Conservation (phyloP, 2,113 vertebrate genomes). For the Elgaria multicarinata region DNA sequence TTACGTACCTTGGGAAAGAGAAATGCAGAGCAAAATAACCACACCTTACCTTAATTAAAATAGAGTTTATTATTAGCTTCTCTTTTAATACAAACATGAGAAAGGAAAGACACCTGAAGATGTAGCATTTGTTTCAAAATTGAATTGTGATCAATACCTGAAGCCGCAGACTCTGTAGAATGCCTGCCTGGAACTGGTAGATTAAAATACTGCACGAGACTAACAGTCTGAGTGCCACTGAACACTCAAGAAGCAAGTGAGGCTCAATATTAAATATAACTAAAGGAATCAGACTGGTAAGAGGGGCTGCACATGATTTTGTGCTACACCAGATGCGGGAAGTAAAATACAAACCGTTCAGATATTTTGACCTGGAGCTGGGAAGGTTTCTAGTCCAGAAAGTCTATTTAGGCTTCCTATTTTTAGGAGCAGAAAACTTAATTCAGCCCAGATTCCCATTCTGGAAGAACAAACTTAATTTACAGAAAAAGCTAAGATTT, state of each 20-base stretch:
- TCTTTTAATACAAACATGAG: slow-evolving; percentile 87
- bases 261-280: slow-evolving; percentile 46
- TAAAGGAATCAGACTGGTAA: slow-evolving; percentile 52
- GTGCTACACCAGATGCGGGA: slow-evolving; percentile 32
- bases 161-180: slow-evolving; percentile 73
- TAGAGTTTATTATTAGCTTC: slow-evolving; percentile 86
- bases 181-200: slow-evolving; percentile 69
- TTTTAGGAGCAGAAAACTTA: slow-evolving; percentile 64
- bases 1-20: neutral
- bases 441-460: slow-evolving; percentile 56
- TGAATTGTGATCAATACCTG: slow-evolving; percentile 76
- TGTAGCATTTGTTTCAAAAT: slow-evolving; percentile 81
- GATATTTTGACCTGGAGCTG: slow-evolving; percentile 50
- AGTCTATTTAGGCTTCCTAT: slow-evolving; percentile 61
- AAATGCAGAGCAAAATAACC: slow-evolving; percentile 61
- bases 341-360: slow-evolving; percentile 60
- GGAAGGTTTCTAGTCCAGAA: slow-evolving; percentile 62
- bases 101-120: slow-evolving; percentile 82
- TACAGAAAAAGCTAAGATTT: slow-evolving; percentile 46
- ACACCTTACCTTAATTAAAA: slow-evolving; percentile 82
- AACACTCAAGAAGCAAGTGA: slow-evolving; percentile 44
- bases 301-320: slow-evolving; percentile 55
- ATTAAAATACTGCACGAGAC: slow-evolving; percentile 54
- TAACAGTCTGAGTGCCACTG: slow-evolving; percentile 45
- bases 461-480: slow-evolving; percentile 55